A percentile compares a stretch with the other conserved stretches of the same genome.
phyloP scores from a whole-genome alignment of 2,113 vertebrate genomes.

The Callipepla squamata region DNA sequence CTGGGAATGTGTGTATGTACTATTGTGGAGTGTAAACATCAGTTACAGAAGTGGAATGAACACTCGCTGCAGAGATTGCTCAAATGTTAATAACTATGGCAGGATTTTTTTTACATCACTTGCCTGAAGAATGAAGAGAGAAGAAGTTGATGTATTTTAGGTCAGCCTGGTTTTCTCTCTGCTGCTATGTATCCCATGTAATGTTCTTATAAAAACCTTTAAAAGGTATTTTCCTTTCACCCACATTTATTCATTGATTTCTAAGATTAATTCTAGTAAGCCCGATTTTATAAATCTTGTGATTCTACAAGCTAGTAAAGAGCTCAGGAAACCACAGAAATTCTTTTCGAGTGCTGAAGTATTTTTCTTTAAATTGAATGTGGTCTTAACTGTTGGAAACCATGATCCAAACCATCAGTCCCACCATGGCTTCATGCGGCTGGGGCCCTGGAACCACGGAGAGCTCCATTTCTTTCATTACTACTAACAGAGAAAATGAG shows the following conservation, averaged over 20 bases:
- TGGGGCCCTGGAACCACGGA: neutral
- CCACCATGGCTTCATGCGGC: neutral
- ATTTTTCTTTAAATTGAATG: slow-evolving; percentile 20
- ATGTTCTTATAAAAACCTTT: neutral
- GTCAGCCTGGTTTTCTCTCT: neutral
- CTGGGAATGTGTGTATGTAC: neutral
- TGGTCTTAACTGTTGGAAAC: slow-evolving; percentile 41
- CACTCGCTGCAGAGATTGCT: neutral
- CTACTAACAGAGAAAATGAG: neutral
- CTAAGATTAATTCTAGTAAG: slow-evolving; percentile 57
- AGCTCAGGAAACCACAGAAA: slow-evolving; percentile 44
- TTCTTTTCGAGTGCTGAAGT: slow-evolving; percentile 7
- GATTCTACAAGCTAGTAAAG: neutral
- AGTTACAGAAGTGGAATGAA: neutral
- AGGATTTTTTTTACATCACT: neutral
- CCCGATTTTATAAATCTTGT: slow-evolving; percentile 34
- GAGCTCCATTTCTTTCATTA: neutral
- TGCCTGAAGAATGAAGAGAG: neutral
- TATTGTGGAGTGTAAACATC: neutral
- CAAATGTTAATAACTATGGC: neutral
- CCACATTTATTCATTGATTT: slow-evolving; percentile 53
- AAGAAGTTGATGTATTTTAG: neutral
- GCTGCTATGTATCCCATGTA: neutral
- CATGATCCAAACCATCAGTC: slow-evolving; percentile 11
- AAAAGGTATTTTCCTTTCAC: slow-evolving; percentile 36